A percentile compares a stretch with the other conserved stretches of the same genome.
Conservation (phyloP, 1,140 invertebrate genomes). For the Himalopsyche phryganea region DNA sequence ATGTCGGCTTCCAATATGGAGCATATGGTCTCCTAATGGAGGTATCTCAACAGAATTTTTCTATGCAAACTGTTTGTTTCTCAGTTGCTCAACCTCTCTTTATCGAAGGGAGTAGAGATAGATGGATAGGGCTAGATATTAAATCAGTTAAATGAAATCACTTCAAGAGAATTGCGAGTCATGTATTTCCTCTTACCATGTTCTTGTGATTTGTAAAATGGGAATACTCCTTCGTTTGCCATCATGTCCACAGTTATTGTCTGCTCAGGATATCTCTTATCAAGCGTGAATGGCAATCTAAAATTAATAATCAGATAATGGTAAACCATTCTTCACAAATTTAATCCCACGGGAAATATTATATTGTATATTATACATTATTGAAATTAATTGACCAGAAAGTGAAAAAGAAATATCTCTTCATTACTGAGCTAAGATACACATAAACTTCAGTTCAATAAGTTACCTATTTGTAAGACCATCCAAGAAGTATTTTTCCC, state of each 20-base stretch:
- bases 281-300: constrained; percentile 46
- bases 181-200: too few relatives aligned
- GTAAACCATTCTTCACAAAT: too few relatives aligned
- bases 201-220: constrained; percentile 53
- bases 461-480: constrained; percentile 51
- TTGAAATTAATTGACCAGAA: background rate
- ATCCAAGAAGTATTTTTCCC: constrained; percentile 62
- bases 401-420: background rate
- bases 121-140: too few relatives aligned
- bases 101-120: too few relatives aligned
- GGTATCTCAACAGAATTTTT: too few relatives aligned
- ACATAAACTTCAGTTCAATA: background rate
- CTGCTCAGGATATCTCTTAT: constrained; percentile 41
- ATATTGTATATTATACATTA: background rate
- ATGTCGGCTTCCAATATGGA: too few relatives aligned
- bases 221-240: constrained; percentile 55
- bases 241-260: constrained; percentile 58
- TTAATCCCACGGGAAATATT: background rate
- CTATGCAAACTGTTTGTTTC: too few relatives aligned
- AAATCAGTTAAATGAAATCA: too few relatives aligned
- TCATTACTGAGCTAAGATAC: background rate
- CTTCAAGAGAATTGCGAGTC: too few relatives aligned
- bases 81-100: too few relatives aligned
- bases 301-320: too few relatives aligned
- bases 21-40: too few relatives aligned